Evolutionary conservation across 1,140 invertebrate species (phyloP), one percentile per base, ranked within the genome.

Genomic region (Aporrectodea caliginosa): DNA sequence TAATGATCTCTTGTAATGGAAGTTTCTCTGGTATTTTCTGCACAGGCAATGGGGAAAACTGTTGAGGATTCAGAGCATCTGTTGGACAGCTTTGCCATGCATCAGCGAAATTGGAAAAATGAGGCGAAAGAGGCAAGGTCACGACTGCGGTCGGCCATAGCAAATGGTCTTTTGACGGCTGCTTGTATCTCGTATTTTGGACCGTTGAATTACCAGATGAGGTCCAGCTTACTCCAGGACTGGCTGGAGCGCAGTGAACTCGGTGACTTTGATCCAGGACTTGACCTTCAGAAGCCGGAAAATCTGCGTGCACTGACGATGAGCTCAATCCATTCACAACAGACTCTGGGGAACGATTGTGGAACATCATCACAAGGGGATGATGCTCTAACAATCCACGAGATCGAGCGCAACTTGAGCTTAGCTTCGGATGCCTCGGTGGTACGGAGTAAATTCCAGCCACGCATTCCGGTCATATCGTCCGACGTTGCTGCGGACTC

Each of bases 181-280:
- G 87, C 87, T 2, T 84, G 81, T 78, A 84, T 87, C 14, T 85
- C 84, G 58, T 88, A 87, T 78, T 84, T 85, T 77, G 88, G 86
- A 22, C 85, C 87, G 1, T 82, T 88, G 1, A 84, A 86, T 73
- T 83, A 84, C 74, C 83, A 84, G 71, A 83, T 80, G n/a, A 80
- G 88, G 22, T 77, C 82, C 12, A 82, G 85, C 69, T 83, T 82
- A n/a, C 77, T 78, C 30, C 75, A 82, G 29, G 83, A 87, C 27
- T 85, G 84, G 84, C 72, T 79, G 16, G 78, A 83, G 22, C 71
- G 83, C 1, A 84, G 84, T 78, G 82, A 82, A 32, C 83, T 84
- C n/a, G 84, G 83, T 31, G 83, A 84, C 72, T 84, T 85, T 31
- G 79, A 78, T 70, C 58, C 35, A 1, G 30, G 35, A 22, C 14